Evolutionary conservation across 2,797 vertebrate species (phyloP).

Genomic region (Australoheros facetus): DNA sequence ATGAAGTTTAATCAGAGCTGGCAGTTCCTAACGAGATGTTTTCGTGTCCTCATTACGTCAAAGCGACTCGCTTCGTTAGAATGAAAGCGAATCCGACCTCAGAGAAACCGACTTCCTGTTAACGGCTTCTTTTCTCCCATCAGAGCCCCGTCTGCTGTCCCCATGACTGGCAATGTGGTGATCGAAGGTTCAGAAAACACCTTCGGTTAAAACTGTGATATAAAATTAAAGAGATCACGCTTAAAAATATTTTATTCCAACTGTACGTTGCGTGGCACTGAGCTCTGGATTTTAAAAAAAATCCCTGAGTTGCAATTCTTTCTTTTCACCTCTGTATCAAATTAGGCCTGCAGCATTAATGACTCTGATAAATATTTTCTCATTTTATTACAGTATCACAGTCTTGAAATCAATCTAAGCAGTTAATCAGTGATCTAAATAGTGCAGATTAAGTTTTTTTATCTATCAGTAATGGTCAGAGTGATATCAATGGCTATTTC

Average conservation of each 20-base stretch:
- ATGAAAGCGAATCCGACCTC: conserved; percentile 23
- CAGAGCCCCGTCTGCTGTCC: not conserved
- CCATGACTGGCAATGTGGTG: conserved; percentile 8
- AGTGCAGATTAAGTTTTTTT: not conserved
- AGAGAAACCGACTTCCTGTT: conserved; percentile 30
- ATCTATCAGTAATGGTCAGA: not conserved
- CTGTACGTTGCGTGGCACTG: too few relatives aligned
- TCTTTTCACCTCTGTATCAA: not conserved
- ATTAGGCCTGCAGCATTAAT: not conserved
- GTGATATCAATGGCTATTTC: not conserved
- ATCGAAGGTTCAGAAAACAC: not conserved
- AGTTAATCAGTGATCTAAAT: not conserved
- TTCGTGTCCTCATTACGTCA: conserved; percentile 65
- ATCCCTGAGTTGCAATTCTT: too few relatives aligned
- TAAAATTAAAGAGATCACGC: not conserved
- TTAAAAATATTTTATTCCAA: not conserved
- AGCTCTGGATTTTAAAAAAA: not conserved
- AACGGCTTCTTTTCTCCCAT: not conserved
- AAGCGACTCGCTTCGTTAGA: conserved; percentile 29
- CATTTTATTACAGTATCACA: not conserved
- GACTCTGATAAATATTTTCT: not conserved
- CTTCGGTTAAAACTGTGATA: not conserved
- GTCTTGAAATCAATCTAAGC: not conserved
- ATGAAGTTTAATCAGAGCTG: conserved; percentile 57
- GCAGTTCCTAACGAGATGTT: conserved; percentile 55